Evolutionary conservation across 2,888 invertebrate species (phyloP).

Genomic region (Brenthis daphne): DNA sequence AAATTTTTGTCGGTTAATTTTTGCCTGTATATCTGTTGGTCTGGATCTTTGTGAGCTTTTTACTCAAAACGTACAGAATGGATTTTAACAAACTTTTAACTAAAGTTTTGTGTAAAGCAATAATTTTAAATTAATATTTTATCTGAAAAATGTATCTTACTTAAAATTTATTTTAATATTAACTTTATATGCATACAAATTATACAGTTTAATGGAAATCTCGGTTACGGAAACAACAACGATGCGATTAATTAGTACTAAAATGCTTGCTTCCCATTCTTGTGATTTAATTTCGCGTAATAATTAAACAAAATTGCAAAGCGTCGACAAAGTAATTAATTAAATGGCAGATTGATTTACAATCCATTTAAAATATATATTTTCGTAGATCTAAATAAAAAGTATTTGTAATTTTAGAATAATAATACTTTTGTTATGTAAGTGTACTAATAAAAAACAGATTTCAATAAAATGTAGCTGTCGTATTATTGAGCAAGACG

Average conservation of each 20-base stretch:
- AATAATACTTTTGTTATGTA: no score
- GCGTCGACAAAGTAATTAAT: neutral
- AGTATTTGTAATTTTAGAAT: no score
- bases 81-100: no score
- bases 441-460: no score
- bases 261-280: conserved; percentile 1
- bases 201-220: neutral
- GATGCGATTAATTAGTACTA: conserved; percentile 15
- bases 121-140: neutral
- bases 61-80: no score
- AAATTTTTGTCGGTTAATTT: no score
- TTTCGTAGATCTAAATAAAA: no score
- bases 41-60: no score
- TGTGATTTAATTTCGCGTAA: conserved; percentile 7
- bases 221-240: neutral
- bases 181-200: conserved; percentile 4
- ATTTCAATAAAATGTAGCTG: no score
- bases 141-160: conserved; percentile 3
- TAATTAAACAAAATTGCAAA: neutral
- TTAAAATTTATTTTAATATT: neutral
- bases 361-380: neutral
- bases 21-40: no score
- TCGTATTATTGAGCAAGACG: no score
- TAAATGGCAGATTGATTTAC: neutral
- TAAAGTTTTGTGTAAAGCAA: no score